These are phyloP conservation scores for Lophius americanus DNA, from an alignment of 2,797 vertebrate genomes.

Conservation along the genomic window DNA sequence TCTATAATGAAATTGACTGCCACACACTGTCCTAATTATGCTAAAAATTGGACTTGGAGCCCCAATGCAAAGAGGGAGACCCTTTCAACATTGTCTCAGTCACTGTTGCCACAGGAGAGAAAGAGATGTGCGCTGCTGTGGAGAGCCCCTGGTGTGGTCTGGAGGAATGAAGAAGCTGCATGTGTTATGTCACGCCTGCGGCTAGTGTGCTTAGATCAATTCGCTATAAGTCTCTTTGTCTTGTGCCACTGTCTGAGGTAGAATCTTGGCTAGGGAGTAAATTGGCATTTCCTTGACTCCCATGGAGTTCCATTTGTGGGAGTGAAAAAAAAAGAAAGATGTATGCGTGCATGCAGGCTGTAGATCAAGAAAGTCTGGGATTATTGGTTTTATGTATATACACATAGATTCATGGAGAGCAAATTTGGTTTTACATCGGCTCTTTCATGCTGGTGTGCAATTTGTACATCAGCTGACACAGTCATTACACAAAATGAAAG, in stretches of 20 bases:
- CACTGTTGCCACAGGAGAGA: conserved; percentile 59
- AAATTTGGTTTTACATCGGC: not conserved
- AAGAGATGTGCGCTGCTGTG: conserved; percentile 56
- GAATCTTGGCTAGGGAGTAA: conserved; percentile 65
- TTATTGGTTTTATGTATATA: conserved; percentile 13
- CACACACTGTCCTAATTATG: conserved; percentile 26
- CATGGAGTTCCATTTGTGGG: conserved; percentile 52
- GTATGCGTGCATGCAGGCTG: conserved; percentile 38
- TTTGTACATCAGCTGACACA: not conserved
- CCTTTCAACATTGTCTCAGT: conserved; percentile 51
- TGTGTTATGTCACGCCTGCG: conserved; percentile 74
- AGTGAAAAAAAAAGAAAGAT: conserved; percentile 1
- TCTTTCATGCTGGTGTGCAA: too few species aligned
- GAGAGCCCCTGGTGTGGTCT: conserved; percentile 68
- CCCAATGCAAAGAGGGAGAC: conserved; percentile 36
- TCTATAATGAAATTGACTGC: conserved; percentile 11
- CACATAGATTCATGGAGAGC: conserved; percentile 14
- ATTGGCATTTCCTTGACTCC: conserved; percentile 65
- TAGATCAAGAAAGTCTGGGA: conserved; percentile 42
- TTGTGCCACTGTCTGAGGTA: conserved; percentile 72
- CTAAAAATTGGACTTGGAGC: conserved; percentile 22
- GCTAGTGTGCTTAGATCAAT: conserved; percentile 78
- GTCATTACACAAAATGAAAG: not conserved
- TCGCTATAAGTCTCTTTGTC: conserved; percentile 79
- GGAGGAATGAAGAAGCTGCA: conserved; percentile 73